Evolutionary conservation across 2,113 vertebrate species (phyloP).

Genomic region (Isurus oxyrinchus): DNA sequence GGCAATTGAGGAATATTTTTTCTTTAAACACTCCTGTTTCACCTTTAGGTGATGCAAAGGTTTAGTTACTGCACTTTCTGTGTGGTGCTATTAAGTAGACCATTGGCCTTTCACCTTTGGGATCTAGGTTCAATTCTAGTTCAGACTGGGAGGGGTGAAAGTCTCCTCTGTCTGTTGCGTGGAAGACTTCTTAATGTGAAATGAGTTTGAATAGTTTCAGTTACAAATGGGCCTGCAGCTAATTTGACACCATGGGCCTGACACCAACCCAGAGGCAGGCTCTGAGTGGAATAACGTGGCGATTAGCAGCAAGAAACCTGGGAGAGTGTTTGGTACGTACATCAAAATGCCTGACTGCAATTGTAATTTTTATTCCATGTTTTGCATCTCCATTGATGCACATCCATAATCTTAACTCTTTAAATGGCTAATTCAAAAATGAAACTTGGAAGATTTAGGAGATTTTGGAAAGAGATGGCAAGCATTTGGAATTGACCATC

Average conservation of each 20-base stretch:
- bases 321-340: too few species aligned
- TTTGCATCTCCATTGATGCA: not conserved
- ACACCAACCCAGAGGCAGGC: not conserved
- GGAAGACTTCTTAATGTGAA: not conserved
- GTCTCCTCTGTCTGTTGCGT: not conserved
- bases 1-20: not conserved
- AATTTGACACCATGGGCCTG: not conserved
- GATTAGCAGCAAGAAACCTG: too few species aligned
- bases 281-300: not conserved
- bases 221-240: not conserved
- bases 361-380: not conserved
- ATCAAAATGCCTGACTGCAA: not conserved
- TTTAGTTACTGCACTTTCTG: too few species aligned
- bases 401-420: too few species aligned
- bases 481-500: too few species aligned
- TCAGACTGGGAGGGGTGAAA: not conserved
- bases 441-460: too few species aligned
- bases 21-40: not conserved
- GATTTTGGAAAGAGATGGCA: too few species aligned
- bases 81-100: not conserved
- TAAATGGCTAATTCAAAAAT: too few species aligned
- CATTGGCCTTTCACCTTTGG: not conserved
- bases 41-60: not conserved
- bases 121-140: not conserved
- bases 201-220: not conserved